Evolutionary conservation across 2,113 vertebrate genomes (phyloP).

Genomic region (Scartelaos histophorus): DNA sequence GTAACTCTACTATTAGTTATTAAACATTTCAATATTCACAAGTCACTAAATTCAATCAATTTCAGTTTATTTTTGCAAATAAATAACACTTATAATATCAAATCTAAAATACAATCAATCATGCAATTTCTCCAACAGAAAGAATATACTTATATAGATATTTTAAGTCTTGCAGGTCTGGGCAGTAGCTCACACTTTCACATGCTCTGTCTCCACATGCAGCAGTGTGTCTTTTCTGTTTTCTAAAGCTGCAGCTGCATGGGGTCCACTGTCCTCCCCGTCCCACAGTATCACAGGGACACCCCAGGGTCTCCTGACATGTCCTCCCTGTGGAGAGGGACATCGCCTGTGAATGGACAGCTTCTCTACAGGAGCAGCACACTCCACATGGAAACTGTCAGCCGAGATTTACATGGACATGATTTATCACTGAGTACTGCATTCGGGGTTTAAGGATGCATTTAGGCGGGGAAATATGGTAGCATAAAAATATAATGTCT

Average conservation of each 20-base stretch:
- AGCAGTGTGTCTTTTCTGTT: slow-evolving; percentile 10
- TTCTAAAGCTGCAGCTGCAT: slow-evolving; percentile 31
- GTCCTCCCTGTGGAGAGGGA: slow-evolving; percentile 26
- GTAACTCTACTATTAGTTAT: no score
- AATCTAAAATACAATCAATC: not conserved
- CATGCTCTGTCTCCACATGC: slow-evolving; percentile 7
- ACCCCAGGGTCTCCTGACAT: slow-evolving; percentile 21
- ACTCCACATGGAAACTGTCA: slow-evolving; percentile 31
- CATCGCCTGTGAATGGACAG: slow-evolving; percentile 32
- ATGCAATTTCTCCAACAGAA: not conserved
- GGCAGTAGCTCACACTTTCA: not conserved
- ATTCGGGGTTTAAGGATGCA: not conserved
- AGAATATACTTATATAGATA: not conserved
- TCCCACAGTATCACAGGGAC: slow-evolving; percentile 40
- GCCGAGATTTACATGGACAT: slow-evolving; percentile 14
- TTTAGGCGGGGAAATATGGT: not conserved
- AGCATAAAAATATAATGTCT: no score
- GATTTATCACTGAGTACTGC: slow-evolving; percentile 5
- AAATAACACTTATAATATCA: no score
- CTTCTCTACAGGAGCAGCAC: slow-evolving; percentile 6
- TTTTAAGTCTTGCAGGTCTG: not conserved
- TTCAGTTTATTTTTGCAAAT: no score
- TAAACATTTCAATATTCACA: no score
- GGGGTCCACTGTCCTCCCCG: slow-evolving; percentile 38
- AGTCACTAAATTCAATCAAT: no score